Evolutionary conservation across 2,888 invertebrate species (phyloP), one percentile per base, ranked within the genome.

Genomic region (Oligia fasciuncula): DNA sequence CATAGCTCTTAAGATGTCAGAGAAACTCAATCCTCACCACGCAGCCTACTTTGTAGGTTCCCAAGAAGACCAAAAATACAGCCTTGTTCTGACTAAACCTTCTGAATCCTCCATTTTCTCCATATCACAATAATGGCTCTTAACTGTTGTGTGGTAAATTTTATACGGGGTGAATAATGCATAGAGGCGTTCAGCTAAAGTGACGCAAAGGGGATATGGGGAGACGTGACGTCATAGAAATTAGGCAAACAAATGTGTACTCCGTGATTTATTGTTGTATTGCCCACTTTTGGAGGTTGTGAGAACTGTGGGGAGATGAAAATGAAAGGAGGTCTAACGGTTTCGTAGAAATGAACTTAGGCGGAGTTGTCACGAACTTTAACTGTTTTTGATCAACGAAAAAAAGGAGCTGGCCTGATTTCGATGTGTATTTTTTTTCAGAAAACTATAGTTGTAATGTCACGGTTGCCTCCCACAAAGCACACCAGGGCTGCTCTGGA

Each of bases 91-190:
- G 29, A 78, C 5, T 67, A 3, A 65, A 75, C 63, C 74, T 85
- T 85, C 79, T 85, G 79, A 9, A 17, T 23, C 13, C 19, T 17
- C 29, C 5, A 57, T 66, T 60, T 29, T n/a, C 46, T 54, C 19
- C 13, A 19, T 51, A 57, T 63, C 65, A 67, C 57, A 40, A 81
- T 86, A 86, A 87, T 80, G 68, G 79, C 67, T 82, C 86, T 84
- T 76, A 72, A 82, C 82, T 80, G 78, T 73, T 76, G 84, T 74
- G 84, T 63, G 86, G 79, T 77, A 67, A 76, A 87, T 86, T 82
- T 85, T 79, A 82, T 78, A 73, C 70, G n/a, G 71, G 80, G 73
- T 81, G 81, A 86, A 84, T 87, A 82, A 87, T 84, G 80, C 79
- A 87, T 80, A 71, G 77, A 67, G 66, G 68, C 77, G 83, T 81